Percentiles rank a stretch among this genome's conserved stretches.
Conservation (phyloP, 2,113 vertebrate genomes). For the Hypanus sabinus region DNA sequence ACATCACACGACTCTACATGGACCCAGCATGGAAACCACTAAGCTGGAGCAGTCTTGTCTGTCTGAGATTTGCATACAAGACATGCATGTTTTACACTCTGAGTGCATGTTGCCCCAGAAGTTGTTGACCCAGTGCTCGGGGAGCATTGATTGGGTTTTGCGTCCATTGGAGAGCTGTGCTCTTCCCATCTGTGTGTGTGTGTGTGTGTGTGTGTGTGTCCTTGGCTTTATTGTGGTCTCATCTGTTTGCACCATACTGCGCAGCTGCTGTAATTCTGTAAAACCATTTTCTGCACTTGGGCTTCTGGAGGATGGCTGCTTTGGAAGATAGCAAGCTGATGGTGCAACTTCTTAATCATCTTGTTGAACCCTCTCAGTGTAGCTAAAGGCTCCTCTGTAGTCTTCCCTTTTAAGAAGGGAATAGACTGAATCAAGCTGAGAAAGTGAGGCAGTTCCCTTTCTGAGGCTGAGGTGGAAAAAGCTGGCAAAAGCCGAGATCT, state of each 20-base stretch:
- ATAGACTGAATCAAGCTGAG: background rate
- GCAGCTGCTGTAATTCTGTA: background rate
- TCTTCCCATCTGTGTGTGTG: slow-evolving; percentile 11
- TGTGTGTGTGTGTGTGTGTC: background rate
- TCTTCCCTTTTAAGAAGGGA: background rate
- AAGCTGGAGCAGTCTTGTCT: background rate
- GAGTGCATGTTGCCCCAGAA: background rate
- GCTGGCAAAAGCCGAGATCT: background rate
- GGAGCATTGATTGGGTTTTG: background rate
- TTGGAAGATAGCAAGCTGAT: background rate
- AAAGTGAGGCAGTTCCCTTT: background rate
- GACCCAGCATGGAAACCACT: slow-evolving; percentile 13
- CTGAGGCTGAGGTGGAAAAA: background rate
- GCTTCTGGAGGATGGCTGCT: slow-evolving; percentile 23
- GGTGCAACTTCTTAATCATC: background rate
- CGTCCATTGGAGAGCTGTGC: background rate
- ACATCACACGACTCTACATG: background rate
- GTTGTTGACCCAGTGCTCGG: background rate
- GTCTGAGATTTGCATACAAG: background rate
- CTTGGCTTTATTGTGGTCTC: slow-evolving; percentile 4
- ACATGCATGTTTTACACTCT: slow-evolving; percentile 1
- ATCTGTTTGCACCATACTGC: background rate
- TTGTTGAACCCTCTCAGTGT: background rate
- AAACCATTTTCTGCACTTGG: background rate
- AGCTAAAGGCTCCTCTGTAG: background rate